phyloP scores from a whole-genome alignment of 2,113 vertebrate genomes.

The Brachypodius melanocephalos region DNA sequence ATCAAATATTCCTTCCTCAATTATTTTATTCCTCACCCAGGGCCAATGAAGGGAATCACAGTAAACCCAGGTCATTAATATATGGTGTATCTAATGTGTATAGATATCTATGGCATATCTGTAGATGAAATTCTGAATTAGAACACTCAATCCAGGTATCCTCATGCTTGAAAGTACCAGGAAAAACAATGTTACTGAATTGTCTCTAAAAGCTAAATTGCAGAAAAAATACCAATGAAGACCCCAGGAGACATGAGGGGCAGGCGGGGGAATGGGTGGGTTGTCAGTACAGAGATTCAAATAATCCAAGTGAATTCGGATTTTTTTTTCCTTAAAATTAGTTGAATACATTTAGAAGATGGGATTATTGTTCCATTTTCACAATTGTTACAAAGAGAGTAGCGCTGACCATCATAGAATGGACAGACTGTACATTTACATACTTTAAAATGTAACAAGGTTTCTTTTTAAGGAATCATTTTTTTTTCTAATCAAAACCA shows the following conservation, averaged over 20 bases:
- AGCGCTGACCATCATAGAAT: not conserved
- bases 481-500: not conserved
- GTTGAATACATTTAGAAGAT: not conserved
- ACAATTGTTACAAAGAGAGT: not conserved
- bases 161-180: not conserved
- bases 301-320: not conserved
- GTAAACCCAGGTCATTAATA: not conserved
- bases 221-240: not conserved
- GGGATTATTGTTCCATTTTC: not conserved
- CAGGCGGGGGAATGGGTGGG: not conserved
- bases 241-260: fast-evolving
- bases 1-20: not conserved
- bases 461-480: not conserved
- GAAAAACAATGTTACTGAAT: not conserved
- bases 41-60: not conserved
- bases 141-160: not conserved
- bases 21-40: not conserved
- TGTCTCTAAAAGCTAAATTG: not conserved
- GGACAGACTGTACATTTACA: not conserved
- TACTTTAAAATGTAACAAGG: not conserved
- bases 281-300: not conserved
- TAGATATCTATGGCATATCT: not conserved
- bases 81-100: not conserved
- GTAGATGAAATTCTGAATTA: not conserved
- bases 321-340: not conserved